These are phyloP conservation scores for Lathronympha strigana DNA, from an alignment of 2,888 invertebrate species.

Conservation along the genomic window DNA sequence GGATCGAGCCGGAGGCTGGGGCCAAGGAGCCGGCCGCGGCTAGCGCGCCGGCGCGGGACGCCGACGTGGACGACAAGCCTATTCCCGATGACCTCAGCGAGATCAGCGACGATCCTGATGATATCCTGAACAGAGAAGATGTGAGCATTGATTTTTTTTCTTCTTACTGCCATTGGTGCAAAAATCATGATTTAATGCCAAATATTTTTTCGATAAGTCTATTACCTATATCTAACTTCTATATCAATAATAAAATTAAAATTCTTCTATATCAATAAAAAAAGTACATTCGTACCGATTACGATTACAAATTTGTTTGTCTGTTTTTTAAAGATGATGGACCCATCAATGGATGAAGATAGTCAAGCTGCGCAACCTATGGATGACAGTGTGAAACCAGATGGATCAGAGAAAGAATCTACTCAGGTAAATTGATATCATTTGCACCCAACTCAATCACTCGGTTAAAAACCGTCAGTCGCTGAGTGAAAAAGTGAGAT, in stretches of 20 bases:
- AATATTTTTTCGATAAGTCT: too few species aligned
- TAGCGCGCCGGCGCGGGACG: constrained; percentile 62
- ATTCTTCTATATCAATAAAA: too few species aligned
- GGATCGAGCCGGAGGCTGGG: constrained; percentile 65
- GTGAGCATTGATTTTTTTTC: constrained; percentile 56
- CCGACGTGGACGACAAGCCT: constrained; percentile 79
- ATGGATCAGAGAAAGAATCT: constrained; percentile 72
- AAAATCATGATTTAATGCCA: background rate
- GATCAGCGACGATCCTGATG: constrained; percentile 95
- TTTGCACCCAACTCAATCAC: too few species aligned
- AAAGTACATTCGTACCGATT: background rate
- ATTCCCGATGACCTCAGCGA: constrained; percentile 91
- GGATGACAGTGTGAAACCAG: constrained; percentile 68
- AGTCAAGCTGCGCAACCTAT: constrained; percentile 64
- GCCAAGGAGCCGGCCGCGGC: constrained; percentile 62
- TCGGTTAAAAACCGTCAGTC: too few species aligned
- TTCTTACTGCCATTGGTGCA: background rate
- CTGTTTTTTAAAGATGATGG: constrained; percentile 64
- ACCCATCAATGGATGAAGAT: constrained; percentile 74
- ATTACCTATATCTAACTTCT: too few species aligned
- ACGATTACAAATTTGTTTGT: background rate
- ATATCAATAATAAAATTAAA: too few species aligned
- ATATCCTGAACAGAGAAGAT: constrained; percentile 92
- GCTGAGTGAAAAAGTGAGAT: too few species aligned
- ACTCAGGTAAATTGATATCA: constrained; percentile 66